These are phyloP conservation scores for Dendrocincla tyrannina DNA, from an alignment of 2,797 vertebrate genomes.

Conservation along the genomic window DNA sequence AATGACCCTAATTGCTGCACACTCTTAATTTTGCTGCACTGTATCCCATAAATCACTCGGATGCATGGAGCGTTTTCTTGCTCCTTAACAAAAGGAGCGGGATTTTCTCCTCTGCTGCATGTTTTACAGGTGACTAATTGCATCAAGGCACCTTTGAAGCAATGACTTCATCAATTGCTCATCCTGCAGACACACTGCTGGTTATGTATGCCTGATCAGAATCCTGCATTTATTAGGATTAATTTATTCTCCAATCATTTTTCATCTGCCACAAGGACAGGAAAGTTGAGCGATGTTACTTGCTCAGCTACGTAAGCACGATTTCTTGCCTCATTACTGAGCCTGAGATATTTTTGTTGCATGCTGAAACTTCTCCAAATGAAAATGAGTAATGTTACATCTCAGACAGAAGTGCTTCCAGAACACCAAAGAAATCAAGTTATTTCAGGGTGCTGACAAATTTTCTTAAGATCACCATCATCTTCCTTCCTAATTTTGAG, in stretches of 20 bases:
- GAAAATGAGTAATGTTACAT: conserved; percentile 31
- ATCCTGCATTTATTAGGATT: conserved; percentile 55
- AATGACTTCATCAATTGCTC: conserved; percentile 62
- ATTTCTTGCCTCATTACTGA: conserved; percentile 67
- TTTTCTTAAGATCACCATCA: not conserved
- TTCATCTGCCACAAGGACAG: conserved; percentile 28
- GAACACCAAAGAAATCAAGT: not conserved
- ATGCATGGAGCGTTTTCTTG: not conserved
- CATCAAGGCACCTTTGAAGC: conserved; percentile 59
- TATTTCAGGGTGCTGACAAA: conserved; percentile 22
- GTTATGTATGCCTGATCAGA: conserved; percentile 32
- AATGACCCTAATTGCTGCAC: not conserved
- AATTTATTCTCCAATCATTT: conserved; percentile 58
- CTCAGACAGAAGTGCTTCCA: not conserved
- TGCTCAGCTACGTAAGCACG: conserved; percentile 49
- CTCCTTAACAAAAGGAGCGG: conserved; percentile 37
- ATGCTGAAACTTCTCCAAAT: conserved; percentile 35
- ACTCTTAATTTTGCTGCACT: conserved; percentile 35
- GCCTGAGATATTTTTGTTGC: conserved; percentile 46
- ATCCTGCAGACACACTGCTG: conserved; percentile 3
- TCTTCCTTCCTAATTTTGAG: not conserved
- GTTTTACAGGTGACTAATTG: conserved; percentile 63
- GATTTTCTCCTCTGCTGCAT: conserved; percentile 29
- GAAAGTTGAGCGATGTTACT: conserved; percentile 46
- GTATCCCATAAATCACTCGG: conserved; percentile 45